Base-by-base conservation (phyloP, 2,888 invertebrate genomes). In the Punctoribates punctum region DNA sequence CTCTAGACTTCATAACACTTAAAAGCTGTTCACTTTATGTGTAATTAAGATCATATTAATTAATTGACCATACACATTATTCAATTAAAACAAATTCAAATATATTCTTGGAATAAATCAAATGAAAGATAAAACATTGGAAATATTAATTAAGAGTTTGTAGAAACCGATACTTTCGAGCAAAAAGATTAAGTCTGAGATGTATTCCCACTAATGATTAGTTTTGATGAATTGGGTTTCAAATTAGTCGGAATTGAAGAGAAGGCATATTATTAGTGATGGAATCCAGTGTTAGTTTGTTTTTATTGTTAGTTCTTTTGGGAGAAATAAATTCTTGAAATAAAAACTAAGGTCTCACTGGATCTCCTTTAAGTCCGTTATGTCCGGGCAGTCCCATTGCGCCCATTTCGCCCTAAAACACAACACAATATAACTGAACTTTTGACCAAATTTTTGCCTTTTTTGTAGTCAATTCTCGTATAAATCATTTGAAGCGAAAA, bases 331-430 rank as follows among this genome's bases (percentile, higher is more conserved):
- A 57, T 57, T 23, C 57, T 57, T 8, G 20, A 57, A 57, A 13
- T 13, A 13, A 57, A 57, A 57, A 25, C 57, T 57, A 25, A 65
- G 20, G 75, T 74, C 80, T 80, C 77, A 82, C 82, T 74, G 79
- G 76, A 15, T 79, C 74, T 73, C 83, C 83, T 74, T 81, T 81
- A 42, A 80, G 77, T 70, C 82, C 82, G 78, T 82, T 81, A 79
- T 81, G 82, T 46, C 84, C 86, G 77, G 83, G 83, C 75, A 83
- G 79, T 70, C 85, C 86, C 29, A 81, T 81, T 73, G 84, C 83
- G 75, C 87, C 88, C 79, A 84, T 83, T 51, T 78, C 79, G 34
- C 79, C 79, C 46, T 78, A 57, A 57, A 23, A 25, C 6, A 57
- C 17, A 51, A 46, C 46, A 51, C 8, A 6, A 51, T 51, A 57